These are phyloP conservation scores for Pimpla rufipes DNA, from an alignment of 2,888 invertebrate species.

Conservation along the genomic window DNA sequence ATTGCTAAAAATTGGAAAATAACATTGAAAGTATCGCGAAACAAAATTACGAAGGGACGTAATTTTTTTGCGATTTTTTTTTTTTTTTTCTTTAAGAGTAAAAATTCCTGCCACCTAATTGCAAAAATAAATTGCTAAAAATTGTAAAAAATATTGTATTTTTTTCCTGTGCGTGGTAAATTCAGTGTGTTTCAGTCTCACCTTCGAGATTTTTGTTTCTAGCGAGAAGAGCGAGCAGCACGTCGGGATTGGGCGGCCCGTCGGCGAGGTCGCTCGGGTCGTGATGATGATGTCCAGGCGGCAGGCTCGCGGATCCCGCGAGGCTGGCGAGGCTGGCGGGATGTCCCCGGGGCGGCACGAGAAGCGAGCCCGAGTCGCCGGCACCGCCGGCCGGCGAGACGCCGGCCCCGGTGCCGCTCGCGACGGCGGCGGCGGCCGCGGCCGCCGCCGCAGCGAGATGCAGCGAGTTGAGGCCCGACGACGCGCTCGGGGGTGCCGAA, in stretches of 20 bases:
- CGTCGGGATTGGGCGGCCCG: conserved; percentile 92
- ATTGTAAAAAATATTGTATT: no score
- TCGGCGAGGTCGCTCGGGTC: conserved; percentile 76
- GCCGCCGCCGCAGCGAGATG: conserved; percentile 73
- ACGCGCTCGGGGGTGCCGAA: conserved; percentile 70
- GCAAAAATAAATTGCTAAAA: no score
- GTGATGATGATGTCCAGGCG: conserved; percentile 77
- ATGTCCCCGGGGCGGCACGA: conserved; percentile 73
- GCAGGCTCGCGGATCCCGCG: conserved; percentile 82
- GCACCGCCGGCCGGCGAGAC: conserved; percentile 74
- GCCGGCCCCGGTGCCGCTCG: conserved; percentile 71
- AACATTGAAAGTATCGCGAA: no score
- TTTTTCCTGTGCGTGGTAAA: no score
- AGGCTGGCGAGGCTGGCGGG: conserved; percentile 82
- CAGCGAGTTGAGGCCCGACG: conserved; percentile 71
- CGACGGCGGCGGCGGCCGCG: conserved; percentile 73
- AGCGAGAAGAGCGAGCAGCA: conserved; percentile 93
- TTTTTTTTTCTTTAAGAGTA: no score
- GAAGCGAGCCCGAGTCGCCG: conserved; percentile 72
- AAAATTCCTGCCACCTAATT: no score
- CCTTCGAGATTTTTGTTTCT: conserved; percentile 96
- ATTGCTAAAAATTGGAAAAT: no score
- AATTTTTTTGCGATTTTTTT: no score
- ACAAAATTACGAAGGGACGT: no score
- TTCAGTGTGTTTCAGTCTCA: conserved; percentile 85